Conservation (phyloP, 2,797 vertebrate genomes). For the Crocodylus rhombifer region DNA sequence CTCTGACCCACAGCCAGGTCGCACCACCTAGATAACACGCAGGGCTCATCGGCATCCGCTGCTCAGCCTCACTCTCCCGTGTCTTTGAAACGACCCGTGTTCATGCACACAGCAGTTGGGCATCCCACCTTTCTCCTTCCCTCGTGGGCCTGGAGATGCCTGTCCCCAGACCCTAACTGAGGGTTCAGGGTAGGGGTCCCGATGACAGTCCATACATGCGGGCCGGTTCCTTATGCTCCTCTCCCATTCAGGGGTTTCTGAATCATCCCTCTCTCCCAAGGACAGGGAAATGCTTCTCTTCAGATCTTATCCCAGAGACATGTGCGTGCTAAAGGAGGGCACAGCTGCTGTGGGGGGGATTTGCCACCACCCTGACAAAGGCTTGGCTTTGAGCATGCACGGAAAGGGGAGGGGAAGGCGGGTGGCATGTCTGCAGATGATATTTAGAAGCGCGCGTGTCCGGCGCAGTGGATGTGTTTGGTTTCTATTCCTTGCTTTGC, state of each 20-base stretch:
- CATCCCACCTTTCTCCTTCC: background rate
- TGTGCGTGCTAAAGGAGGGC: too few species aligned
- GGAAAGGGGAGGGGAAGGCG: too few species aligned
- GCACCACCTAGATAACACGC: background rate
- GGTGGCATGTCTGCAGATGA: too few species aligned
- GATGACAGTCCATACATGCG: background rate
- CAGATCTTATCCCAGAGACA: too few species aligned
- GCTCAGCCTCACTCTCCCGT: background rate
- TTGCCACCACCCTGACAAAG: too few species aligned
- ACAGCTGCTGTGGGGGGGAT: too few species aligned
- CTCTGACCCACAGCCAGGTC: conserved; percentile 1
- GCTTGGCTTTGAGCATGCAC: too few species aligned
- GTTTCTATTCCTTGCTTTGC: too few species aligned
- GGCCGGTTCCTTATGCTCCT: background rate
- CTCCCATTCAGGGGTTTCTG: background rate
- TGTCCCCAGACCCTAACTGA: background rate
- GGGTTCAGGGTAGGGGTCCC: background rate
- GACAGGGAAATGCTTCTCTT: background rate
- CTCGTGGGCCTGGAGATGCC: background rate
- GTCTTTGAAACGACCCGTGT: background rate
- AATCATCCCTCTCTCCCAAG: background rate
- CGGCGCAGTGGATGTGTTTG: too few species aligned
- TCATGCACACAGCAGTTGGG: background rate
- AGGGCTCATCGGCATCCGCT: background rate
- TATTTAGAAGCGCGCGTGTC: too few species aligned